These are phyloP conservation scores for Octopus sinensis DNA, from an alignment of 1,140 invertebrate species.

Conservation along the genomic window DNA sequence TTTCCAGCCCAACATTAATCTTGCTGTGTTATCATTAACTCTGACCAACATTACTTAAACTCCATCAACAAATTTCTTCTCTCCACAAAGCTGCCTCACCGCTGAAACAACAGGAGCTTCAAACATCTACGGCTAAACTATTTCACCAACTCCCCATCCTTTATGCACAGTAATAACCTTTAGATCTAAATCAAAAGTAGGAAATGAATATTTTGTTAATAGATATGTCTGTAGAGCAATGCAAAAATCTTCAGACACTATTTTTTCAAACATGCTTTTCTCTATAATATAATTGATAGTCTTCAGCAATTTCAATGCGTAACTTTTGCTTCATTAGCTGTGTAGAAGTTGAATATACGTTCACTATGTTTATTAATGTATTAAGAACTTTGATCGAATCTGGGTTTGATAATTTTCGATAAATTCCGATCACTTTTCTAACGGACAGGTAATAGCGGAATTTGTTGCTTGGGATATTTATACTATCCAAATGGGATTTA, in stretches of 20 bases:
- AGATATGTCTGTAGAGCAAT: neutral
- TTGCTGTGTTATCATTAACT: neutral
- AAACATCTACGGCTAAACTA: neutral
- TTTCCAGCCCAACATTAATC: neutral
- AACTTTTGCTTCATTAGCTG: slow-evolving; percentile 1
- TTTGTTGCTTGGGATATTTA: neutral
- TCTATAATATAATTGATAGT: neutral
- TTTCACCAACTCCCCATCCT: neutral
- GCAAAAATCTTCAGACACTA: neutral
- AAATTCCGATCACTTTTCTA: neutral
- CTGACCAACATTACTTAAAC: neutral
- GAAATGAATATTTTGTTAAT: neutral
- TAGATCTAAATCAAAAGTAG: neutral
- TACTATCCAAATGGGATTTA: neutral
- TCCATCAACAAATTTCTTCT: neutral
- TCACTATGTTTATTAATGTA: neutral
- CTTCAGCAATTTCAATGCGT: neutral
- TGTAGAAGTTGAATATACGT: neutral
- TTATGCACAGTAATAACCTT: neutral
- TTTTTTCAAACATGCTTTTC: slow-evolving; percentile 4
- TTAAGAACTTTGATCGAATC: neutral
- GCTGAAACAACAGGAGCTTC: neutral
- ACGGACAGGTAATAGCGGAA: neutral
- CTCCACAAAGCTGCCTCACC: neutral
- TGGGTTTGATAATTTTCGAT: neutral